Evolutionary conservation across 2,113 vertebrate genomes (phyloP).

Genomic region (Pachypanchax playfairii): DNA sequence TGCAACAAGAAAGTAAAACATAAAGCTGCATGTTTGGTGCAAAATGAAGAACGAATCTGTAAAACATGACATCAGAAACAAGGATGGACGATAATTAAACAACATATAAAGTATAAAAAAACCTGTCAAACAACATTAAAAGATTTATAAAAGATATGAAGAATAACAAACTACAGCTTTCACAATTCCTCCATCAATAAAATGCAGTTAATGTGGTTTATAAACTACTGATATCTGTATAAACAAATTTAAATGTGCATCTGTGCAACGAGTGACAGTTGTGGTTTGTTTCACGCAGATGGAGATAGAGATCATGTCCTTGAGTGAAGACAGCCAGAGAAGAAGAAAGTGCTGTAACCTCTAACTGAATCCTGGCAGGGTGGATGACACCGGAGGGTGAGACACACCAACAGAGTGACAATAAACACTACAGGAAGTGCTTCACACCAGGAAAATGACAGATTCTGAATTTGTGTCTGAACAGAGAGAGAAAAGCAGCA

Average conservation of each 20-base stretch:
- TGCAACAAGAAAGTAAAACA: too few relatives aligned
- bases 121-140: too few relatives aligned
- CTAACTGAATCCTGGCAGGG: conserved; percentile 23
- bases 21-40: too few relatives aligned
- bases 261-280: conserved; percentile 20
- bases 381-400: not conserved
- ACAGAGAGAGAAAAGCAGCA: not conserved
- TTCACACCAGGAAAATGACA: accelerated
- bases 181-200: too few relatives aligned
- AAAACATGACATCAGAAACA: too few relatives aligned
- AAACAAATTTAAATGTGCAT: not conserved
- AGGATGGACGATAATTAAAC: too few relatives aligned
- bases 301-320: conserved; percentile 27
- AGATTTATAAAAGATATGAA: too few relatives aligned
- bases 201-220: too few relatives aligned
- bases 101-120: too few relatives aligned
- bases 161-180: too few relatives aligned
- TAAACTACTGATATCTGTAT: not conserved
- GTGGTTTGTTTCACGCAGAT: conserved; percentile 44
- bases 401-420: not conserved
- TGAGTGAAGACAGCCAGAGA: conserved; percentile 5
- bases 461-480: not conserved
- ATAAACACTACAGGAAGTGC: too few relatives aligned
- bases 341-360: conserved; percentile 25
- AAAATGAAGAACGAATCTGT: too few relatives aligned